phyloP scores from a whole-genome alignment of 2,113 vertebrate genomes.

The Ondatra zibethicus region DNA sequence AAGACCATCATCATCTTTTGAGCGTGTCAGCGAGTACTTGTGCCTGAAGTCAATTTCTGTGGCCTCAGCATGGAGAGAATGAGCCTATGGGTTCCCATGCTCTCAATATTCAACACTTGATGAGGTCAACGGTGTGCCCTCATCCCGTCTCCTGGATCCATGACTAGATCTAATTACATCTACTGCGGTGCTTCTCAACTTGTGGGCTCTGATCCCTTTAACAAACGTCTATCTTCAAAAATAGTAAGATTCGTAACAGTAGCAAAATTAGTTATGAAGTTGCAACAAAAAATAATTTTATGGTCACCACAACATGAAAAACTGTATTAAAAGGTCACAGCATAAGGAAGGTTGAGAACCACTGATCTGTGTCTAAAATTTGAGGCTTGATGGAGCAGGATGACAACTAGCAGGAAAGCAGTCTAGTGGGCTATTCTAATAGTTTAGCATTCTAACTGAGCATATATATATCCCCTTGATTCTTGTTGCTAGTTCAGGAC shows the following conservation, averaged over 20 bases:
- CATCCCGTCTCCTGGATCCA: not conserved
- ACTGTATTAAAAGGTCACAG: not conserved
- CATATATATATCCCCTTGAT: not conserved
- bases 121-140: not conserved
- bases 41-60: not conserved
- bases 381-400: not conserved
- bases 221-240: not conserved
- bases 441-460: constrained; percentile 1
- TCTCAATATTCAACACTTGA: not conserved
- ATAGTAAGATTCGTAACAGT: not conserved
- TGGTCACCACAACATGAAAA: not conserved
- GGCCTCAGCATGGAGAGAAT: not conserved
- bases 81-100: not conserved
- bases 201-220: not conserved
- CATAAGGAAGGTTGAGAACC: not conserved
- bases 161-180: constrained; percentile 1
- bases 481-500: not conserved
- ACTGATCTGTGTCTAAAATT: not conserved
- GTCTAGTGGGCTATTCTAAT: not conserved
- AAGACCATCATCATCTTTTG: constrained; percentile 12
- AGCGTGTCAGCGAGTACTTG: not conserved
- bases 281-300: not conserved
- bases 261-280: not conserved
- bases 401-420: constrained; percentile 5
- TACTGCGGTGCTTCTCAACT: not conserved